Conservation (phyloP, 2,113 vertebrate genomes). For the Otis tarda region DNA sequence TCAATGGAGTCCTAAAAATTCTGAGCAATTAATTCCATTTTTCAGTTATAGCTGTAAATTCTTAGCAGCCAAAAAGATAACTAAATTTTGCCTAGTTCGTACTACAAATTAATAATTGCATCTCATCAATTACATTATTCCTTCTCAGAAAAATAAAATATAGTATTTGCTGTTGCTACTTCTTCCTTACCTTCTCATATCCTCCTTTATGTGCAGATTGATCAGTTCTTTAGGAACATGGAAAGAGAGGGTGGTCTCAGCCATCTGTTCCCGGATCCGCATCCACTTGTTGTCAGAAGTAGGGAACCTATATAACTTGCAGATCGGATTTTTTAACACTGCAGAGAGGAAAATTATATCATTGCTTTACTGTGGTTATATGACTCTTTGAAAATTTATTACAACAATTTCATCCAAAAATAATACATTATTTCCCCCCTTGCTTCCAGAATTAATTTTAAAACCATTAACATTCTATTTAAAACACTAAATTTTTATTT, state of each 20-base stretch:
- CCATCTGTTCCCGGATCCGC: slow-evolving; percentile 94
- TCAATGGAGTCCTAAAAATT: not conserved
- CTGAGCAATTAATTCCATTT: not conserved
- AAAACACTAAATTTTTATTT: not conserved
- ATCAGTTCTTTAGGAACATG: slow-evolving; percentile 94
- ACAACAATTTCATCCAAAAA: not conserved
- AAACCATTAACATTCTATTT: not conserved
- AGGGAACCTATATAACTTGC: slow-evolving; percentile 94
- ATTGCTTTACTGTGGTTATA: not conserved
- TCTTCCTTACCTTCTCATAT: slow-evolving; percentile 87
- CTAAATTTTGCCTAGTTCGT: not conserved
- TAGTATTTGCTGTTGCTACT: not conserved
- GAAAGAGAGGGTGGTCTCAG: slow-evolving; percentile 92
- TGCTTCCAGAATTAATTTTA: not conserved
- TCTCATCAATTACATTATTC: not conserved
- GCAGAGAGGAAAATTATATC: not conserved
- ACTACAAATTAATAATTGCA: not conserved
- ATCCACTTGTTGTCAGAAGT: slow-evolving; percentile 95
- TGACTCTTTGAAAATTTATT: not conserved
- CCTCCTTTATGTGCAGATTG: slow-evolving; percentile 91
- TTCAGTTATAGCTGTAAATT: slow-evolving; percentile 1
- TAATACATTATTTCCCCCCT: not conserved
- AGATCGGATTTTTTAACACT: slow-evolving; percentile 94
- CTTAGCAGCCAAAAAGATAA: not conserved
- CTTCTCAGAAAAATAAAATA: not conserved